Evolutionary conservation across 2,113 vertebrate genomes (phyloP), one percentile per base, ranked within the genome.

Genomic region (Sapajus apella): DNA sequence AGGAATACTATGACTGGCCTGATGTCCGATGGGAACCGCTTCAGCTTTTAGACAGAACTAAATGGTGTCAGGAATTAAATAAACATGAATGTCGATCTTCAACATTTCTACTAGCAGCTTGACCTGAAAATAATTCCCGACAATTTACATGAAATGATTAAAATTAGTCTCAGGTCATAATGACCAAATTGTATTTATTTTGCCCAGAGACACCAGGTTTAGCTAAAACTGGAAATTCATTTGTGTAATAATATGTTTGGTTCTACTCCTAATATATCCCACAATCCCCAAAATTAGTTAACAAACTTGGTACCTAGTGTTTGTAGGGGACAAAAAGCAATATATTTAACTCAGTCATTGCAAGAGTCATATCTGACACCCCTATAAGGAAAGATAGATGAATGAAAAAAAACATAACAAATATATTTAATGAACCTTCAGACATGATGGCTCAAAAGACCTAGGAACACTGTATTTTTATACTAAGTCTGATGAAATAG

Each of bases 121-220:
- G 70, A 89, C 70, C 2, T 90, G 43, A 80, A 90, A 87, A 70
- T 77, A 75, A 92, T 91, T 95, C 11, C 45, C 37, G 0, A 73
- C 27, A 47, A 64, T 80, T 94, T 80, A 50, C 37, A 70, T 95
- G 64, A 91, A 90, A 73, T 66, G 45, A 6, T 72, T 94, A 81
- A 95, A 85, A 93, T 92, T 61, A 64, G 77, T 83, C 84, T 83
- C 30, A 90, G 70, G 40, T 84, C 14, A 43, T 87, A 50, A 45
- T 92, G 35, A 55, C 23, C 73, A 61, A 37, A 92, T 79, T 83
- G 32, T 87, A 87, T 93, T 87, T 95, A 90, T 72, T 87, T 91
- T 82, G 3, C 32, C 20, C 32, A 61, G 25, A 82, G 25, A 55
- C 37, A 84, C 58, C 61, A 93, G 40, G 2, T 81, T 94, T 66